Percentiles rank a stretch among this genome's conserved stretches.
Evolutionary conservation across 2,113 vertebrate species (phyloP).

Genomic region (Ifrita kowaldi): DNA sequence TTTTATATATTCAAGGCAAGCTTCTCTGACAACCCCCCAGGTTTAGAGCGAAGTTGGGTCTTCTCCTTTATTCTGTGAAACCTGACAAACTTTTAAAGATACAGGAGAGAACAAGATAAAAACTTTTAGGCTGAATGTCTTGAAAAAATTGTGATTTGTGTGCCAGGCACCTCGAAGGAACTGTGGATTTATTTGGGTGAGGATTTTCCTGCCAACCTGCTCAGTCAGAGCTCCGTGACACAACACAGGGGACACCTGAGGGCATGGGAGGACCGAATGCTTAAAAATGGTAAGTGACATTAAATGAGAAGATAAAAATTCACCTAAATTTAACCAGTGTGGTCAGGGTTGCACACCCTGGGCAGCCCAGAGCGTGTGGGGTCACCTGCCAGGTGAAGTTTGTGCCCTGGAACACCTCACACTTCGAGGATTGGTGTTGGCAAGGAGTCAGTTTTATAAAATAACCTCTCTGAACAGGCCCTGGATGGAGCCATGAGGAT

Average conservation of each 20-base stretch:
- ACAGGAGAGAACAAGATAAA: neutral
- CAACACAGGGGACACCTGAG: neutral
- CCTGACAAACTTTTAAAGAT: neutral
- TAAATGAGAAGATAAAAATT: neutral
- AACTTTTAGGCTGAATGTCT: neutral
- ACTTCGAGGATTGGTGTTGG: neutral
- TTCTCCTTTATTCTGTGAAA: neutral
- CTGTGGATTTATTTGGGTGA: neutral
- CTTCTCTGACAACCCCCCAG: neutral
- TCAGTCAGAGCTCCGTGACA: neutral
- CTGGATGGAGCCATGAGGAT: neutral
- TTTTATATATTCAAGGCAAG: neutral
- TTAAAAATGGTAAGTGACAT: neutral
- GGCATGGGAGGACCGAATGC: neutral
- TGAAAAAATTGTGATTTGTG: neutral
- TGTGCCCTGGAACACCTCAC: neutral
- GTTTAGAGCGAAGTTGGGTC: neutral
- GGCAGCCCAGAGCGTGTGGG: neutral
- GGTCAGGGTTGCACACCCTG: neutral
- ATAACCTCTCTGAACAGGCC: neutral
- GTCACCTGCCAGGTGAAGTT: neutral
- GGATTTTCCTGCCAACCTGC: neutral
- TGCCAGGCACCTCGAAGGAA: neutral
- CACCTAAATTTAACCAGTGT: neutral
- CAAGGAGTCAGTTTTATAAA: neutral